Conservation (phyloP, 2,888 invertebrate species). For the Meliscaeva auricollis region DNA sequence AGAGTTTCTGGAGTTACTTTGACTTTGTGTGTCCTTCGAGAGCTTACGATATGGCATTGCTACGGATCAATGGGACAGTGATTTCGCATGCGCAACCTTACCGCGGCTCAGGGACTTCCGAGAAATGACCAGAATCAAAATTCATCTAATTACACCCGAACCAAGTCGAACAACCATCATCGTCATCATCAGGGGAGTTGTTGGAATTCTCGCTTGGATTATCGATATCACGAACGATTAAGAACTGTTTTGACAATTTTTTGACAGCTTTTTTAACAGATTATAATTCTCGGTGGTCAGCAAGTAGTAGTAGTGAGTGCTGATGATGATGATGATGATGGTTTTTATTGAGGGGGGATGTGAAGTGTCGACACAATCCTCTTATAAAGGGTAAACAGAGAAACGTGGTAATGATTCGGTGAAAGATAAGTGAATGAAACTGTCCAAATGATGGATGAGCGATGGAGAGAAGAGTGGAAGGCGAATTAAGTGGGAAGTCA, state of each 20-base stretch:
- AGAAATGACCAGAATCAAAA: slow-evolving; percentile 73
- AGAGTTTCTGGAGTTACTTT: background rate
- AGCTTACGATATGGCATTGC: background rate
- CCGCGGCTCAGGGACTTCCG: slow-evolving; percentile 55
- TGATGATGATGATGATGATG: background rate
- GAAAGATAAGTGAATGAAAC: slow-evolving; percentile 35
- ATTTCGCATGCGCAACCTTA: slow-evolving; percentile 63
- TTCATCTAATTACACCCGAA: slow-evolving; percentile 69
- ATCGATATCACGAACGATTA: slow-evolving; percentile 75
- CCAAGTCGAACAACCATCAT: background rate
- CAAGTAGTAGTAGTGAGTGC: background rate
- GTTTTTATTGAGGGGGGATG: slow-evolving; percentile 6
- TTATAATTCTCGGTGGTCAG: slow-evolving; percentile 64
- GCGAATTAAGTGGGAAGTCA: slow-evolving; percentile 2
- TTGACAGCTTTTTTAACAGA: slow-evolving; percentile 75
- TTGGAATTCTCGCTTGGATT: slow-evolving; percentile 44
- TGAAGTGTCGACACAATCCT: slow-evolving; percentile 53
- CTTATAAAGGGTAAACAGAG: slow-evolving; percentile 32
- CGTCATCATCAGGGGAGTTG: background rate
- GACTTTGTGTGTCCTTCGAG: slow-evolving; percentile 18
- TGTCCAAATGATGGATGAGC: slow-evolving; percentile 2
- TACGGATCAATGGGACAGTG: slow-evolving; percentile 46
- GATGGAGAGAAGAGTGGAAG: background rate
- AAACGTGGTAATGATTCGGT: slow-evolving; percentile 50
- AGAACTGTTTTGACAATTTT: slow-evolving; percentile 73